phyloP scores from a whole-genome alignment of 2,888 invertebrate species.

The Drosophila mettleri region DNA sequence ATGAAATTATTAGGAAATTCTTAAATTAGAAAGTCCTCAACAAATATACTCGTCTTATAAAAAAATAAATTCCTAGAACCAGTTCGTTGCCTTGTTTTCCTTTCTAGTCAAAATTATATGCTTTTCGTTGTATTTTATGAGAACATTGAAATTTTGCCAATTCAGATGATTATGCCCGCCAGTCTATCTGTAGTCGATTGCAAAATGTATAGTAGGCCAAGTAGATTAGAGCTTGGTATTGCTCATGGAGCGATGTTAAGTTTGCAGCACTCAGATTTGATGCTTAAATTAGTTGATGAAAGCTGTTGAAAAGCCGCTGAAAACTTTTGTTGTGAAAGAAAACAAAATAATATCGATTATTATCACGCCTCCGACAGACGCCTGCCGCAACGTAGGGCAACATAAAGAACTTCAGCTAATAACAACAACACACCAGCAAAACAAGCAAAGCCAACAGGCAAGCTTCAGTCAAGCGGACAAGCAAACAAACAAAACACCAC shows the following conservation, averaged over 20 bases:
- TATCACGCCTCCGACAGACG: conserved; percentile 47
- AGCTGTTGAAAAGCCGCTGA: conserved; percentile 55
- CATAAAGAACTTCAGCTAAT: conserved; percentile 46
- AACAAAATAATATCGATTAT: conserved; percentile 80
- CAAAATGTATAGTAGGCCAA: not conserved
- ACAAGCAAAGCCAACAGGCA: conserved; percentile 22
- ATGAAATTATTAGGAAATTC: not conserved
- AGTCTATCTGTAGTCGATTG: not conserved
- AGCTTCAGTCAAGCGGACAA: conserved; percentile 46
- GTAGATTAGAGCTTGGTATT: not conserved
- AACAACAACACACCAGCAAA: conserved; percentile 12
- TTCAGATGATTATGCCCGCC: not conserved
- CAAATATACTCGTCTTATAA: not conserved
- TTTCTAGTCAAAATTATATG: not conserved
- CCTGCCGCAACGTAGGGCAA: conserved; percentile 24
- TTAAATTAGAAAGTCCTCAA: not conserved
- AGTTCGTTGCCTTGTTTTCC: not conserved
- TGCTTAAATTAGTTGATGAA: conserved; percentile 10
- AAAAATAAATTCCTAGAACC: not conserved
- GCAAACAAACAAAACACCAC: conserved; percentile 62
- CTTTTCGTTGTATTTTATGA: not conserved
- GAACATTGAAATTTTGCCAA: not conserved
- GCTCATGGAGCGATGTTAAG: not conserved
- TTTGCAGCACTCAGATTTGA: conserved; percentile 3
- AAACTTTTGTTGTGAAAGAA: conserved; percentile 67